Conservation (phyloP, 2,888 invertebrate genomes). For the Harpalus rubripes region DNA sequence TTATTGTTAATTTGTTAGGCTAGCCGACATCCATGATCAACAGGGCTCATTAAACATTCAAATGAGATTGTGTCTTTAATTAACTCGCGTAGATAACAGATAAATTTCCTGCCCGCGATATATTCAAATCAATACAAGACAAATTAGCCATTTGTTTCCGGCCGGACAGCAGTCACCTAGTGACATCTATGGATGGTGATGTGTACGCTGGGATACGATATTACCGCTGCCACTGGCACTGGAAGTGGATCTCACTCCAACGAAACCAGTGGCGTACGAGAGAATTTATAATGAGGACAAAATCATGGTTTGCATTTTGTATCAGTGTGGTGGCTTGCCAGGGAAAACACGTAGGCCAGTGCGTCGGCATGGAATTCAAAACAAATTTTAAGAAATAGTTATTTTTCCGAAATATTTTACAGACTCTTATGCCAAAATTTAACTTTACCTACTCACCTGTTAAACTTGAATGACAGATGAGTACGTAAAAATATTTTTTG, state of each 20-base stretch:
- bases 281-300: too few relatives aligned
- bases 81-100: constrained; percentile 64
- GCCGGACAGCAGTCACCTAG: constrained; percentile 64
- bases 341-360: too few relatives aligned
- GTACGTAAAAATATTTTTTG: too few relatives aligned
- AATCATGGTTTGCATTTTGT: too few relatives aligned
- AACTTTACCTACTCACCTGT: too few relatives aligned
- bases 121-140: constrained; percentile 65
- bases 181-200: constrained; percentile 64
- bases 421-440: too few relatives aligned
- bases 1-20: constrained; percentile 61
- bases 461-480: too few relatives aligned
- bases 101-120: constrained; percentile 63
- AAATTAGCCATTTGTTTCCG: constrained; percentile 65
- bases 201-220: constrained; percentile 12
- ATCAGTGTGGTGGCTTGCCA: too few relatives aligned
- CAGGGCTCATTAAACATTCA: constrained; percentile 65
- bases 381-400: too few relatives aligned
- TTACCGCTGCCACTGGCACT: constrained; percentile 20
- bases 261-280: constrained; percentile 21
- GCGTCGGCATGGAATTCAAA: too few relatives aligned
- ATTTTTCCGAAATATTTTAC: too few relatives aligned
- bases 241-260: background rate
- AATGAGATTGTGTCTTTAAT: constrained; percentile 67
- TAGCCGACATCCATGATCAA: constrained; percentile 57